Percentiles rank a stretch among this genome's conserved stretches.
phyloP scores from a whole-genome alignment of 2,797 vertebrate genomes.

The Acanthis flammea region DNA sequence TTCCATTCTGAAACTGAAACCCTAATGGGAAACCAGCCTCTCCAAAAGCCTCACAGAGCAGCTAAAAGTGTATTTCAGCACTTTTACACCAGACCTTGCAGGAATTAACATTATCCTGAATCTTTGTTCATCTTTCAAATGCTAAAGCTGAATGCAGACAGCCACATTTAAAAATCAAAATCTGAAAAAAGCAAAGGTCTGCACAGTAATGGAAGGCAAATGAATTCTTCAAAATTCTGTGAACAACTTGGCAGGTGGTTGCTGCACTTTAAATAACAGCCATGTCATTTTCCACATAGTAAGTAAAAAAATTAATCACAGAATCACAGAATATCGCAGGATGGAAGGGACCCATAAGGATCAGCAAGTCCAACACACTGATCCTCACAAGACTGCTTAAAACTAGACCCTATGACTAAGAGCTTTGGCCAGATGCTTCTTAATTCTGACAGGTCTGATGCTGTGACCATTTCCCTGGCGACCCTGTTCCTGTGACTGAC shows the following conservation, averaged over 20 bases:
- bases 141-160: not conserved
- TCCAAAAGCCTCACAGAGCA: not conserved
- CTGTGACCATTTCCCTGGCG: not conserved
- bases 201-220: not conserved
- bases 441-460: not conserved
- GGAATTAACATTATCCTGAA: not conserved
- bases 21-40: conserved; percentile 10
- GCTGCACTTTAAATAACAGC: not conserved
- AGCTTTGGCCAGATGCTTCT: not conserved
- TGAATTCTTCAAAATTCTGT: not conserved
- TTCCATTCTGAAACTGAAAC: conserved; percentile 53
- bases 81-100: not conserved
- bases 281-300: not conserved
- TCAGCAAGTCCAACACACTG: not conserved
- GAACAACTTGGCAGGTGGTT: not conserved
- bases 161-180: not conserved
- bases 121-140: not conserved
- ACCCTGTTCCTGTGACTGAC: not conserved
- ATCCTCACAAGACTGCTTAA: not conserved
- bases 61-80: not conserved
- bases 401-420: not conserved
- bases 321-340: not conserved
- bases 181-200: not conserved
- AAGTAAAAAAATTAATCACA: not conserved
- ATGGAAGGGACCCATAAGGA: not conserved